Conservation (phyloP, 2,797 vertebrate species). For the Chelon labrosus region DNA sequence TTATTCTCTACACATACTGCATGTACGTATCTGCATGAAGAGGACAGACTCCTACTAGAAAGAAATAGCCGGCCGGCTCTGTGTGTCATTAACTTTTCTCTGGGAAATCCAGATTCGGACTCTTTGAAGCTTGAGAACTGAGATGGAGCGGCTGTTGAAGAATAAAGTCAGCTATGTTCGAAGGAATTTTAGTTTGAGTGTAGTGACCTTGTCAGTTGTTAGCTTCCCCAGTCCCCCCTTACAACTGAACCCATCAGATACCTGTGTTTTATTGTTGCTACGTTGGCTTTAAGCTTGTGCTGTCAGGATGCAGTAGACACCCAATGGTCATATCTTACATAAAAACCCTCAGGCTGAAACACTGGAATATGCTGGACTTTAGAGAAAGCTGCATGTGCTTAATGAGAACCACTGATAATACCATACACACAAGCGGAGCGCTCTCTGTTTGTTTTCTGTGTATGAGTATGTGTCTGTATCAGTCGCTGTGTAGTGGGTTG, state of each 20-base stretch:
- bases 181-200: no score
- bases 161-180: not conserved
- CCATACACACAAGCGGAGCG: not conserved
- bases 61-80: not conserved
- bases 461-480: not conserved
- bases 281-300: not conserved
- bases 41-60: not conserved
- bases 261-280: not conserved
- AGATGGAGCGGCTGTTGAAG: not conserved
- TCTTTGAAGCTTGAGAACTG: not conserved
- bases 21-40: no score
- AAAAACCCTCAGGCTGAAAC: conserved; percentile 3
- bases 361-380: conserved; percentile 9
- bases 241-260: not conserved
- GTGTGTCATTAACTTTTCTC: not conserved
- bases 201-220: not conserved
- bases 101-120: not conserved
- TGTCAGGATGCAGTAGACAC: not conserved
- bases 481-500: not conserved
- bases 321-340: conserved; percentile 2
- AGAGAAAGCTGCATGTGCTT: conserved; percentile 1
- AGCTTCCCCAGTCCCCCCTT: not conserved
- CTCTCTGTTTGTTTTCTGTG: conserved; percentile 1
- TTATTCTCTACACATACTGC: not conserved
- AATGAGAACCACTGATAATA: conserved; percentile 24